These are phyloP conservation scores for Protosalanx chinensis DNA, from an alignment of 2,797 vertebrate species.

Conservation along the genomic window DNA sequence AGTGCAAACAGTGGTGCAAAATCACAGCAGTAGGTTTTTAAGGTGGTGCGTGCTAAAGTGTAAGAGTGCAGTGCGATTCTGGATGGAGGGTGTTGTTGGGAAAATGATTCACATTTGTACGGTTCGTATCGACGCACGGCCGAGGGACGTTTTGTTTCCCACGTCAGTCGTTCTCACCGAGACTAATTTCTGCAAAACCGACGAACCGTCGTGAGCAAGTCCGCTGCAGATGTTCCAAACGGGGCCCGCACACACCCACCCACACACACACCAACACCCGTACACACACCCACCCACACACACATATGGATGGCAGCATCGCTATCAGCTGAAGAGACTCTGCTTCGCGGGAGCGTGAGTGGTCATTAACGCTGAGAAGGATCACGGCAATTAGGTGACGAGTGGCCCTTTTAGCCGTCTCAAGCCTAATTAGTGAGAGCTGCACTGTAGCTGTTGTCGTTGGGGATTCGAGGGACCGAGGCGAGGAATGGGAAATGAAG, in stretches of 20 bases:
- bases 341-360: slow-evolving; percentile 54
- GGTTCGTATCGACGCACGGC: slow-evolving; percentile 30
- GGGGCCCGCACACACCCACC: slow-evolving; percentile 15
- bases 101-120: slow-evolving; percentile 28
- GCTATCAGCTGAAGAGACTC: slow-evolving; percentile 55
- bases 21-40: no score
- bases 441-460: background rate
- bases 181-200: slow-evolving; percentile 31
- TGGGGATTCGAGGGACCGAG: no score
- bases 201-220: slow-evolving; percentile 28
- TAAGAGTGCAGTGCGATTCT: no score
- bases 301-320: slow-evolving; percentile 44
- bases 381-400: slow-evolving; percentile 67
- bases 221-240: slow-evolving; percentile 37
- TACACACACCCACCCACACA: slow-evolving; percentile 16
- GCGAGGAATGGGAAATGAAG: background rate
- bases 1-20: no score
- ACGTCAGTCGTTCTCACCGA: slow-evolving; percentile 28
- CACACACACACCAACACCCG: slow-evolving; percentile 38
- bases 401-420: slow-evolving; percentile 66
- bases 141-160: slow-evolving; percentile 19
- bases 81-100: background rate
- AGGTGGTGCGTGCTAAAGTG: no score
- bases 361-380: slow-evolving; percentile 66
- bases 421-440: slow-evolving; percentile 63